Evolutionary conservation across 2,797 vertebrate genomes (phyloP).

Genomic region (Emydoidea blandingii): DNA sequence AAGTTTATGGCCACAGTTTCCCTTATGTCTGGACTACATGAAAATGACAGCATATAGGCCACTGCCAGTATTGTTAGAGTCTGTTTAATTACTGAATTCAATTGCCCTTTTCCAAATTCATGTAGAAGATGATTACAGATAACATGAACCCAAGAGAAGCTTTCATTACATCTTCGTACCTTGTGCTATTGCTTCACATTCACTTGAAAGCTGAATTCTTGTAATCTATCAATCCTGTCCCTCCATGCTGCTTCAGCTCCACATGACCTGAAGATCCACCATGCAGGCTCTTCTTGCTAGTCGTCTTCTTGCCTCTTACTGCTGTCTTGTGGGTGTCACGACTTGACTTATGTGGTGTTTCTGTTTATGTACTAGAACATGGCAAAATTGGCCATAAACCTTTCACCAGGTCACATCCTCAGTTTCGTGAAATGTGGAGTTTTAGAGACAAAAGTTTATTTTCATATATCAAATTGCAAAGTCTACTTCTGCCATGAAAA

Average conservation of each 20-base stretch:
- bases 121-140: background rate
- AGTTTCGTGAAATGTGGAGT: background rate
- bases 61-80: background rate
- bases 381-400: background rate
- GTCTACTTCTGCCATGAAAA: slow-evolving; percentile 25
- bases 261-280: background rate
- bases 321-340: background rate
- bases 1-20: slow-evolving; percentile 41
- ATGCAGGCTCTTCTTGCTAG: background rate
- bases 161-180: background rate
- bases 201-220: background rate
- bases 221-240: background rate
- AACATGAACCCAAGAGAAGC: background rate
- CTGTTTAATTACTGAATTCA: background rate
- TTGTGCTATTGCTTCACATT: slow-evolving; percentile 9
- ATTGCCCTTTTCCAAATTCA: slow-evolving; percentile 2
- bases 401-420: background rate
- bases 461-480: slow-evolving; percentile 28
- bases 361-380: background rate
- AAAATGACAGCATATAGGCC: background rate
- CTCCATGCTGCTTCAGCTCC: background rate
- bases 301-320: background rate
- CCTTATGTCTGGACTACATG: slow-evolving; percentile 48
- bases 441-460: slow-evolving; percentile 10
- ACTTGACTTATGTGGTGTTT: background rate